Evolutionary conservation across 2,797 vertebrate species (phyloP).

Genomic region (Muscicapa comitata): DNA sequence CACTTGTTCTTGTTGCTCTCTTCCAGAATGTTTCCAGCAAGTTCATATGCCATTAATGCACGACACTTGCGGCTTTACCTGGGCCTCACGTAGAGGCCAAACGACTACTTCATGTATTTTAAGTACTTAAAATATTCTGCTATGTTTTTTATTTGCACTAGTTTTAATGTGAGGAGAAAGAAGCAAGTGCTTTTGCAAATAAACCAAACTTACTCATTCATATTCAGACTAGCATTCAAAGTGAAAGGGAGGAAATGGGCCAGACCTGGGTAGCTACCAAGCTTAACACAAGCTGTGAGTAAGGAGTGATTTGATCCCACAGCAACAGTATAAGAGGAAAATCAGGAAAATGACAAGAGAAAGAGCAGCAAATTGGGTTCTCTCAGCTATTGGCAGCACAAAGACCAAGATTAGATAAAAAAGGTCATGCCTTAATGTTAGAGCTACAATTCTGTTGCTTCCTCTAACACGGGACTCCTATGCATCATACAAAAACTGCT

Average conservation of each 20-base stretch:
- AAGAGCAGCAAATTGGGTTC: not conserved
- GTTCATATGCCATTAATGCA: not conserved
- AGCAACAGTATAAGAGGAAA: not conserved
- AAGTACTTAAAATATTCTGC: not conserved
- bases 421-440: not conserved
- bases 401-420: not conserved
- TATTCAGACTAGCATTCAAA: not conserved
- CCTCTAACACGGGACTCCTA: not conserved
- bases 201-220: not conserved
- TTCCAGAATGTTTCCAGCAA: not conserved
- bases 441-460: not conserved
- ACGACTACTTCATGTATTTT: not conserved
- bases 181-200: not conserved
- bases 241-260: not conserved
- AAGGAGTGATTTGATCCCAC: not conserved
- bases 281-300: not conserved
- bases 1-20: not conserved
- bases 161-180: not conserved
- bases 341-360: not conserved
- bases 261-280: not conserved
- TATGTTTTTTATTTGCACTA: not conserved
- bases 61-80: not conserved
- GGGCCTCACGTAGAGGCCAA: not conserved
- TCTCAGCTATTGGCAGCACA: not conserved
- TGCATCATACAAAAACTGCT: not conserved